phyloP scores from a whole-genome alignment of 2,113 vertebrate genomes.

The Rhinolophus sinicus region DNA sequence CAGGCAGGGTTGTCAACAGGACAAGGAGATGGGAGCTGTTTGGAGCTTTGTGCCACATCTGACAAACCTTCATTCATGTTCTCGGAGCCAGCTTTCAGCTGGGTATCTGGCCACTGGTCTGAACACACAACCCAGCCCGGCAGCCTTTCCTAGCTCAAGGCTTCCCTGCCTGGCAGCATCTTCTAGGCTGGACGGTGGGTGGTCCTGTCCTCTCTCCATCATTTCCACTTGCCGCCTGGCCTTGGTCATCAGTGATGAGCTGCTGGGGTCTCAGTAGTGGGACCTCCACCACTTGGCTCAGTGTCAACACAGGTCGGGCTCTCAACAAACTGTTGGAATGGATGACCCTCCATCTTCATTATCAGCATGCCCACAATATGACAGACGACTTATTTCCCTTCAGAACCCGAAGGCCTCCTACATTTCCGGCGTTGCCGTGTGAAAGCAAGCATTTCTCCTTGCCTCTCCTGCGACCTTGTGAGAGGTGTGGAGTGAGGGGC shows the following conservation, averaged over 20 bases:
- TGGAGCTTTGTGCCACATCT: accelerated
- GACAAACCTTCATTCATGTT: accelerated
- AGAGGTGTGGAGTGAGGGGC: neutral
- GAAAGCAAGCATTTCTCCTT: neutral
- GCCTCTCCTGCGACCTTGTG: neutral
- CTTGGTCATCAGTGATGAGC: too few species aligned
- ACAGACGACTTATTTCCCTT: too few species aligned
- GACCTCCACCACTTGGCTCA: neutral
- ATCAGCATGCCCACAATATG: neutral
- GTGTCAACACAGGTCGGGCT: neutral
- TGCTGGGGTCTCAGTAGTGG: accelerated
- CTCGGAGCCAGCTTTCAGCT: neutral
- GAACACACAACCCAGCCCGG: neutral
- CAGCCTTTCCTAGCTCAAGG: neutral
- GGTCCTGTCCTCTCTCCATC: too few species aligned
- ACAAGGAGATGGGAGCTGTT: neutral
- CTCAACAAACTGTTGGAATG: neutral
- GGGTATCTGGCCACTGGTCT: accelerated
- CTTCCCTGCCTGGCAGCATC: neutral
- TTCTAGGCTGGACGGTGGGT: too few species aligned
- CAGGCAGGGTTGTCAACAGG: accelerated
- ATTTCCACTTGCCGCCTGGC: neutral
- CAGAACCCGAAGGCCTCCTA: neutral
- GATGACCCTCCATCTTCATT: too few species aligned
- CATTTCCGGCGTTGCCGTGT: neutral